phyloP scores from a whole-genome alignment of 2,113 vertebrate genomes.

The Brevimyrus niger region DNA sequence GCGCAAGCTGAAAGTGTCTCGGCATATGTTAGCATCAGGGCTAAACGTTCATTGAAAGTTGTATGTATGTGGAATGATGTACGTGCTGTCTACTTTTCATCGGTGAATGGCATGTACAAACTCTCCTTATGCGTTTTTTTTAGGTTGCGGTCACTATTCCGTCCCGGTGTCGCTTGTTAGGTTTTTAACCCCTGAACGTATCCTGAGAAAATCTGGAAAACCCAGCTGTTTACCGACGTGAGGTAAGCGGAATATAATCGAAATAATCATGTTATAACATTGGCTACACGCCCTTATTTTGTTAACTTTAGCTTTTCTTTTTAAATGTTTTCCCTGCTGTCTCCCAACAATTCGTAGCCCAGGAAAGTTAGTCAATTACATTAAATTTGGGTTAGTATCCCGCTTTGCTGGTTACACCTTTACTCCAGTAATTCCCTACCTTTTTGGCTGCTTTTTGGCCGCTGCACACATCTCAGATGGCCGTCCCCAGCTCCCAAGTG shows the following conservation, averaged over 20 bases:
- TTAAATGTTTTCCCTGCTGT: neutral
- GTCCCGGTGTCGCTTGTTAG: neutral
- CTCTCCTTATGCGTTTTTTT: neutral
- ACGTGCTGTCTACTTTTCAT: neutral
- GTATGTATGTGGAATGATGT: neutral
- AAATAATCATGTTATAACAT: neutral
- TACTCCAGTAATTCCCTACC: neutral
- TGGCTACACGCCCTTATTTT: neutral
- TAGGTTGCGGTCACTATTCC: neutral
- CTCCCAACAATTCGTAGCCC: neutral
- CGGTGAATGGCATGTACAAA: neutral
- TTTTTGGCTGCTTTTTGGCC: neutral
- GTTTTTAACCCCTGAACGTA: neutral
- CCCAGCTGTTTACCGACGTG: neutral
- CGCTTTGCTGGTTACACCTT: neutral
- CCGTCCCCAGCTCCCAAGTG: neutral
- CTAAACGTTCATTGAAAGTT: neutral
- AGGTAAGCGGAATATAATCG: neutral
- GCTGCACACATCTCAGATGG: neutral
- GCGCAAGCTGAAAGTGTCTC: conserved; percentile 23
- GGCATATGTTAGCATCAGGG: neutral
- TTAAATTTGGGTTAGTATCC: neutral
- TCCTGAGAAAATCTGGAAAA: neutral
- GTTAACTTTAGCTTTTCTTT: neutral
- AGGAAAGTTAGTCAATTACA: neutral